Evolutionary conservation across 92 coral and sea anemone species (phyloP), one percentile per base, ranked within the genome.

Genomic region (Pocillopora meandrina): DNA sequence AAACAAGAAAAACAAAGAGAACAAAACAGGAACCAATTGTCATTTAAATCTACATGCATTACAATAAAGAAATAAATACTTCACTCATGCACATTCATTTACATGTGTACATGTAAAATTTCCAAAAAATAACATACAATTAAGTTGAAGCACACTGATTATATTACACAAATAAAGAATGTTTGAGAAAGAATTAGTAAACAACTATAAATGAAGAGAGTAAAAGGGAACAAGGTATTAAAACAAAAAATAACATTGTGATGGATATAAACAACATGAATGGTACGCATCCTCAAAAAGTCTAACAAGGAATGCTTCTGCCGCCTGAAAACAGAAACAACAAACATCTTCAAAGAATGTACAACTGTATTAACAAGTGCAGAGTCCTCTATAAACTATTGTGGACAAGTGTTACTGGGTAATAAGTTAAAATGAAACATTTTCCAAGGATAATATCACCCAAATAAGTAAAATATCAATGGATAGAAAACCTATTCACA

Each of bases 281-380:
- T 95, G 98, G 97, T 95, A 95, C 98, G 98, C 95, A 94, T 96
- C 96, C 80, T 92, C 95, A 92, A 96, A 94, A 6, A 96, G 91
- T 87, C 98, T 81, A 12, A 96, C 92, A 26, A 96, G 78, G 69
- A 96, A 96, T 78, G 98, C 96, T 56, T 96, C 98, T 56, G 98
- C 93, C 47, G 98, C 91, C 98, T 96, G 90, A 55, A 91, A 87
- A 10, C 2, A 26, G 71, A 17, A 83, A 56, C 18, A 12, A 42
- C 36, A 52, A 10, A 33, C 14, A 0, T 20, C 47, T 17, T 35
- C 18, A 35, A 72, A 35, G 15, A 35, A 72, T 20, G n/a, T 26
- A 26, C 1, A 26, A 26, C 31, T 26, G 31, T 14, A 9, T 72
- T 72, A 20, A 42, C 60, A 72, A 1, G 18, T 9, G 19, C 23